Base-by-base conservation (phyloP, 2,888 invertebrate genomes). In the Diaprepes abbreviatus region DNA sequence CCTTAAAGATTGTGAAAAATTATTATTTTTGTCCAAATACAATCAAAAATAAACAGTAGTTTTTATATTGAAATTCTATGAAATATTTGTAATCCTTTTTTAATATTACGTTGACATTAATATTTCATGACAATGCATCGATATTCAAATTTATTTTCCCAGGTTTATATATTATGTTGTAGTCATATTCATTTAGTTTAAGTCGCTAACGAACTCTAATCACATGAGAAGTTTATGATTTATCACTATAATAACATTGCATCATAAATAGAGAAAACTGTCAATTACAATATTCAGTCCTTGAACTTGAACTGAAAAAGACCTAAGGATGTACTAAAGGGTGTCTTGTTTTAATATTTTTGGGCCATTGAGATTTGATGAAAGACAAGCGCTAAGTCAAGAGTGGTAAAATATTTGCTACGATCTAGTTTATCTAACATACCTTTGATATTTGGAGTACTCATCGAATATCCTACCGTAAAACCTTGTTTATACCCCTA, bases 141-240 rank as follows among this genome's bases (percentile, higher is more conserved):
- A 24, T 5, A 24, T 24, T 24, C 3, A 5, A 24, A 52, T 70
- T 64, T 21, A 33, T 33, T 52, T 54, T 64, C 9, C 60, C 66
- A 3, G 48, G 60, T 66, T 66, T 70, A 17, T 70, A 70, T 16
- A 16, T 50, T 10, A 64, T 64, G 10, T 38, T 31, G 24, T 28
- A 43, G 17, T 43, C 17, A 28, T 63, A 73, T 60, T 72, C 62
- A 69, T 67, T 62, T 67, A 67, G 54, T 52, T 55, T 50, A 60
- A 66, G 57, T 28, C 55, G 24, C 82, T 81, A 83, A 33, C 80
- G 35, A 4, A 78, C n/a, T n/a, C 72, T 45, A 83, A 48, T 63
- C 77, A 54, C 14, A 75, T 74, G 10, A 83, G 71, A 0, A 81
- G 81, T 73, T 73, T 68, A 60, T 83, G 83, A 66, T 84, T 82